phyloP scores from a whole-genome alignment of 2,888 invertebrate species.

The Phytoseiulus persimilis region DNA sequence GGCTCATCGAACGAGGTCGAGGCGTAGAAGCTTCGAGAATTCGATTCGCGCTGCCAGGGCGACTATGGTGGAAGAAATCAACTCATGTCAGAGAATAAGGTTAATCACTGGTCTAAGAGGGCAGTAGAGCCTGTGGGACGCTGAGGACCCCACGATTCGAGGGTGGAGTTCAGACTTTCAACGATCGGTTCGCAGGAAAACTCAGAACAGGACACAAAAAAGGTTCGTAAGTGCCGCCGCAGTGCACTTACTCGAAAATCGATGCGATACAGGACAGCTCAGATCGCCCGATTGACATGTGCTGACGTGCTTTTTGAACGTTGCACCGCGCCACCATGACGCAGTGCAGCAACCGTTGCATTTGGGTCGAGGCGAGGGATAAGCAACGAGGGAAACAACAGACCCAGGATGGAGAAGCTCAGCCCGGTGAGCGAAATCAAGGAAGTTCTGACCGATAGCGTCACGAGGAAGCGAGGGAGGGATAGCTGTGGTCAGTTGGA shows the following conservation, averaged over 20 bases:
- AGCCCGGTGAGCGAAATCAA: no score
- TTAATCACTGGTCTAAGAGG: background rate
- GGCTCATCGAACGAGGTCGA: background rate
- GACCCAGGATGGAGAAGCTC: background rate
- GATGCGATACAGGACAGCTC: background rate
- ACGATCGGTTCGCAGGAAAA: background rate
- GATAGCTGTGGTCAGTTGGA: background rate
- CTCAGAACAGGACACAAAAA: background rate
- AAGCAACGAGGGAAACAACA: background rate
- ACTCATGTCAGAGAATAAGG: background rate
- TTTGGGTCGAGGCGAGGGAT: background rate
- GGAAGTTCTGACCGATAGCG: no score
- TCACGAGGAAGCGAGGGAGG: background rate
- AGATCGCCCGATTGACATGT: background rate
- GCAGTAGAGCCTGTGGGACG: background rate
- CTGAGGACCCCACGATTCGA: background rate
- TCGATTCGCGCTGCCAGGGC: background rate
- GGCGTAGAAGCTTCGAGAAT: background rate
- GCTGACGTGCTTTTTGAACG: background rate
- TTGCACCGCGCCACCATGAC: background rate
- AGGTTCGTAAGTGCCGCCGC: background rate
- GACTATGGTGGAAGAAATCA: background rate
- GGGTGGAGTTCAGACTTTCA: background rate
- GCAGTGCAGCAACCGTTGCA: background rate
- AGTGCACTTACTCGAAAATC: background rate